These are phyloP conservation scores for Redunca redunca DNA, from an alignment of 2,113 vertebrate species.

Conservation along the genomic window DNA sequence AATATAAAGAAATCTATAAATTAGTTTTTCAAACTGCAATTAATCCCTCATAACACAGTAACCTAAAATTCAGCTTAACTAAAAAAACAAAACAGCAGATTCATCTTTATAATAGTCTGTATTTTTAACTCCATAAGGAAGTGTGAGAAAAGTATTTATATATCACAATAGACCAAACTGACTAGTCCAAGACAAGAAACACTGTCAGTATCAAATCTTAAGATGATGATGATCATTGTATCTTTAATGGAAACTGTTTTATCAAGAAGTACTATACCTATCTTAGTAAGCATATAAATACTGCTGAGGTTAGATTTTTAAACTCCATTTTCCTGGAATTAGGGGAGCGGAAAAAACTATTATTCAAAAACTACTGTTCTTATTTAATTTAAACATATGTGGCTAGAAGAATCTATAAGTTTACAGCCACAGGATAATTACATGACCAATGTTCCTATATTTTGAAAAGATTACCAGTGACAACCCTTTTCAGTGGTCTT, in stretches of 20 bases:
- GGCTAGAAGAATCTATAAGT: neutral
- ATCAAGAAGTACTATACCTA: neutral
- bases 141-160: neutral
- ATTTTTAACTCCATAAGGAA: neutral
- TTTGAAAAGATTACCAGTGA: conserved; percentile 37
- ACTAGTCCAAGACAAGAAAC: neutral
- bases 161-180: neutral
- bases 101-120: neutral
- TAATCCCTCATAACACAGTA: conserved; percentile 31
- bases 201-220: neutral
- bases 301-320: neutral
- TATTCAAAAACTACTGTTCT: neutral
- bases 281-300: neutral
- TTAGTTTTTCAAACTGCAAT: neutral
- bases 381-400: neutral
- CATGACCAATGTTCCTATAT: neutral
- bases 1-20: conserved; percentile 26
- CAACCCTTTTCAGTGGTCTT: conserved; percentile 57
- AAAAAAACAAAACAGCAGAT: neutral
- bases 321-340: neutral
- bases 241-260: neutral
- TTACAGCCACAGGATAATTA: neutral
- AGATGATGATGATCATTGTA: neutral
- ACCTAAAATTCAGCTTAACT: conserved; percentile 37
- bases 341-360: neutral